Percentiles rank a stretch among this genome's conserved stretches.
Conservation (phyloP, 2,888 invertebrate species). For the Atrina japonica region DNA sequence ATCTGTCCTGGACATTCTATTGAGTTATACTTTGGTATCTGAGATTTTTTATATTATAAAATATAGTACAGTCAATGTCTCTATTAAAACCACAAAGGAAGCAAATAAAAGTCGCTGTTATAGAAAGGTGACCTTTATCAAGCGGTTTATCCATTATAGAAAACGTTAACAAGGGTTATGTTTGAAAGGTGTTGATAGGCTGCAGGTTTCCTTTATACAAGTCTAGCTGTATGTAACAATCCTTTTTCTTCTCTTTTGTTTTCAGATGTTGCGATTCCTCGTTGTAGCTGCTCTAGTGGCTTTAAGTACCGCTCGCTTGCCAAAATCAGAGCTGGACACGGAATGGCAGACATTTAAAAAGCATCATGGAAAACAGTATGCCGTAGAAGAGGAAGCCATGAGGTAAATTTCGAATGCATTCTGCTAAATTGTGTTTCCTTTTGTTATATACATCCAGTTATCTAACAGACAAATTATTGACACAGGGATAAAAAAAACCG, state of each 20-base stretch:
- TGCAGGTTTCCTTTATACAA: constrained; percentile 2
- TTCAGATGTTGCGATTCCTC: constrained; percentile 33
- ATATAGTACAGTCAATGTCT: too few species aligned
- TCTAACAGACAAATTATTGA: too few species aligned
- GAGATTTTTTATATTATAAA: too few species aligned
- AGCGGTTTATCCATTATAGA: too few species aligned
- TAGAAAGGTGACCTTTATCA: too few species aligned
- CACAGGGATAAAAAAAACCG: too few species aligned
- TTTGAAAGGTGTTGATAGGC: too few species aligned
- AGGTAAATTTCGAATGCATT: constrained; percentile 39
- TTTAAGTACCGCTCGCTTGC: constrained; percentile 39
- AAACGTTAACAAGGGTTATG: too few species aligned
- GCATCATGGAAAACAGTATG: constrained; percentile 52
- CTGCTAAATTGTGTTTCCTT: too few species aligned
- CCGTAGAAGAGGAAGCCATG: constrained; percentile 45
- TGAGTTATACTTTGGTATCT: too few species aligned
- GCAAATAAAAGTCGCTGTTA: background rate
- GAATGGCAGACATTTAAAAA: constrained; percentile 56
- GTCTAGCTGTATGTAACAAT: background rate
- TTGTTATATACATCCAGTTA: too few species aligned
- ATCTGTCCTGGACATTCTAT: too few species aligned
- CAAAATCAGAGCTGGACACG: constrained; percentile 49
- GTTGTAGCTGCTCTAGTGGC: constrained; percentile 47
- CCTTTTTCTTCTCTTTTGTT: background rate
- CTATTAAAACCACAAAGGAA: background rate